Evolutionary conservation across 2,888 invertebrate species (phyloP).

Genomic region (Stramonita haemastoma): DNA sequence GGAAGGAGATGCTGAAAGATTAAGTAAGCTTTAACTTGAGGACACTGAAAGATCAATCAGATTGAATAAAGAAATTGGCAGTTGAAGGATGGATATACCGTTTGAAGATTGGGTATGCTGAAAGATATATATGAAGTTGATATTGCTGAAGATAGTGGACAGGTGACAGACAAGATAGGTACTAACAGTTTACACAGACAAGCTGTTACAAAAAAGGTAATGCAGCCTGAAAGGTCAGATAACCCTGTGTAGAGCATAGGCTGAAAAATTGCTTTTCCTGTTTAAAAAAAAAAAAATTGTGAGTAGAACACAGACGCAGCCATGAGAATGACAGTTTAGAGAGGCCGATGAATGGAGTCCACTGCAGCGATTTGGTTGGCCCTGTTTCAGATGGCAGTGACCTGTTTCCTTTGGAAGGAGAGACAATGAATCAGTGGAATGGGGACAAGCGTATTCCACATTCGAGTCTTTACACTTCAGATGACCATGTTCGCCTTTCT

Average conservation of each 20-base stretch:
- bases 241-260: neutral
- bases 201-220: no score
- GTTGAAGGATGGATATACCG: no score
- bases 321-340: neutral
- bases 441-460: neutral
- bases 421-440: neutral
- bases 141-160: no score
- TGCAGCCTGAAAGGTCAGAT: no score
- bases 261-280: neutral
- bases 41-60: no score
- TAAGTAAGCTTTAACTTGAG: no score
- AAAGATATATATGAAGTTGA: no score
- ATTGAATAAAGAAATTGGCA: no score
- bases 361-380: conserved; percentile 19
- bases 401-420: neutral
- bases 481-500: conserved; percentile 7
- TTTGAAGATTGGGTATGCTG: no score
- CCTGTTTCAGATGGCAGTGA: conserved; percentile 29
- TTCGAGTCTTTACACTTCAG: neutral
- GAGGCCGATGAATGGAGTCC: neutral
- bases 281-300: neutral
- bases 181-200: no score
- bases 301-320: neutral
- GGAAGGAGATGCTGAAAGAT: no score
- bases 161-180: no score